Evolutionary conservation across 2,797 vertebrate species (phyloP), one percentile per base, ranked within the genome.

Genomic region (Phaenicophaeus curvirostris): DNA sequence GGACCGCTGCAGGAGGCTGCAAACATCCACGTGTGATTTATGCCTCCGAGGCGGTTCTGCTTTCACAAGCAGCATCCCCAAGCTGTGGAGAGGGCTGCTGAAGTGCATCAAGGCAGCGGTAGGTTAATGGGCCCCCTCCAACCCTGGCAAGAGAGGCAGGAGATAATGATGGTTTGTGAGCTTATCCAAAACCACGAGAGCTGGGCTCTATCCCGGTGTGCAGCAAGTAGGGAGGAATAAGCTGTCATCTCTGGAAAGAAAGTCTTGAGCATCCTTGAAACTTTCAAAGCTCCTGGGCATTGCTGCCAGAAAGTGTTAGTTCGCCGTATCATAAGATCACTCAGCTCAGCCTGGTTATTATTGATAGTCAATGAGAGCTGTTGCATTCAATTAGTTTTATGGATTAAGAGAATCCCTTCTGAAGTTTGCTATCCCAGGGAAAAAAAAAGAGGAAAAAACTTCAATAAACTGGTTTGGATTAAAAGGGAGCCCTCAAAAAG

Each of bases 391-490:
- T 86, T 51, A 84, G 16, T 24, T 50, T 16, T 30, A 12, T 2
- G 91, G 62, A 74, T 86, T 90, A 91, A 87, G 67, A 67, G 73
- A 88, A 66, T 74, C 68, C 53, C 48, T 80, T 58, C 42, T 66
- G 55, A 83, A 73, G 51, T 80, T 66, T 80, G 23, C 15, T 33
- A 14, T 62, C 33, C 42, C 5, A 55, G 51, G 15, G 3, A 16
- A 15, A 20, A 33, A 31, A 39, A 14, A 35, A 24, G 5, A 4
- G 37, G n/a, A 35, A 31, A 1, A 44, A 59, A 3, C 1, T 1
- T 50, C 14, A 53, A 39, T 28, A 62, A 80, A 75, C 3, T 21
- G 8, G 20, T 66, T 55, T 39, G 24, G 20, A 53, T 42, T 8
- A 72, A 61, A 48, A 37, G 33, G 41, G 19, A 54, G 25, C 21